Evolutionary conservation across 2,113 vertebrate species (phyloP).

Genomic region (Rousettus leschenaultii): DNA sequence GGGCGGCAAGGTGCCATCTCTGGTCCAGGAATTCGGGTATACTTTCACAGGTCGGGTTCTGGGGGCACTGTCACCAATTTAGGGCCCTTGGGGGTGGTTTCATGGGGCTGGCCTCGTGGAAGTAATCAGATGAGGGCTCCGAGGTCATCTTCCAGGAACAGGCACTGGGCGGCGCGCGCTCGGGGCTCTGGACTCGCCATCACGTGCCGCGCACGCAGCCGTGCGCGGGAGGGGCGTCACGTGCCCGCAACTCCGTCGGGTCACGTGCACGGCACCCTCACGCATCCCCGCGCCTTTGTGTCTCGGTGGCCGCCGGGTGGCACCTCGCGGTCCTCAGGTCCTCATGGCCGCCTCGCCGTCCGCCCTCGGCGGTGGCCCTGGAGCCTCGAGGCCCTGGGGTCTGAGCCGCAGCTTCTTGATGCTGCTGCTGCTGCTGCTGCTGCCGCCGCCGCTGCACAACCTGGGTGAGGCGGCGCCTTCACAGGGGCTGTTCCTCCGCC

Average conservation of each 20-base stretch:
- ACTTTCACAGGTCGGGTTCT: not conserved
- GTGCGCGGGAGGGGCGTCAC: not conserved
- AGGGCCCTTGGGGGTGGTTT: not conserved
- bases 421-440: not conserved
- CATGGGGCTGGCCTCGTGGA: accelerated
- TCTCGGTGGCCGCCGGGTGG: not conserved
- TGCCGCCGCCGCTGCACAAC: not conserved
- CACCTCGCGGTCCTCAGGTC: too few species aligned
- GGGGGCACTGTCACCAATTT: not conserved
- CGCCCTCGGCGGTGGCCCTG: accelerated
- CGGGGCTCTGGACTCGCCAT: accelerated
- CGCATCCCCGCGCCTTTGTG: accelerated
- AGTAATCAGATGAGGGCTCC: not conserved
- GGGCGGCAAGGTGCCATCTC: not conserved
- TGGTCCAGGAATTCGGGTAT: not conserved
- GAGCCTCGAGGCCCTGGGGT: too few species aligned
- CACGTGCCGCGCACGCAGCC: not conserved
- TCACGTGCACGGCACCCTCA: not conserved
- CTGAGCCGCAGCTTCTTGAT: not conserved
- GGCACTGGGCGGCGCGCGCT: accelerated
- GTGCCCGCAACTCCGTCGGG: not conserved
- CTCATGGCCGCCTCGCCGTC: not conserved
- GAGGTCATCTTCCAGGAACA: too few species aligned
- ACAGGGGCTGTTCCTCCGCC: accelerated
- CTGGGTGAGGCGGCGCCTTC: not conserved